phyloP scores from a whole-genome alignment of 1,140 invertebrate genomes.

The Drosophila fuyamai region DNA sequence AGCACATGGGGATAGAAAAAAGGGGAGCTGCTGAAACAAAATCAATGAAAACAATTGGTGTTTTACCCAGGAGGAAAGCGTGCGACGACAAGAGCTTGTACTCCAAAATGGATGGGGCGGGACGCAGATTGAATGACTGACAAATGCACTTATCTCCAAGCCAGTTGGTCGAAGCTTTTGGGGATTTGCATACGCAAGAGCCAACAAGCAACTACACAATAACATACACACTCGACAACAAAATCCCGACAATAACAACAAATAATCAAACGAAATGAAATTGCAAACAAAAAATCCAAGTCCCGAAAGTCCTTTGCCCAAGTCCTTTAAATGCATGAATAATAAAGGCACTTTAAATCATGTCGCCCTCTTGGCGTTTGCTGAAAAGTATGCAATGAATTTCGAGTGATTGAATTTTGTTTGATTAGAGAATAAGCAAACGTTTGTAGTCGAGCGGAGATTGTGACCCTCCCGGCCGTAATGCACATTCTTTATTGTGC shows the following conservation, averaged over 20 bases:
- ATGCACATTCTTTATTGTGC: slow-evolving; percentile 61
- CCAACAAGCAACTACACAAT: slow-evolving; percentile 32
- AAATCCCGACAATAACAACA: slow-evolving; percentile 36
- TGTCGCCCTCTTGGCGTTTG: background rate
- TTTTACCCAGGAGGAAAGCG: slow-evolving; percentile 53
- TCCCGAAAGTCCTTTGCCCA: slow-evolving; percentile 20
- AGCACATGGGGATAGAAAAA: slow-evolving; percentile 38
- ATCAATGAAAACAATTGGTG: slow-evolving; percentile 78
- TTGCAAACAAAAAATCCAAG: slow-evolving; percentile 30
- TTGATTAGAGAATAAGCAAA: slow-evolving; percentile 49
- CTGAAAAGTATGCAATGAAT: slow-evolving; percentile 44
- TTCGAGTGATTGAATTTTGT: slow-evolving; percentile 56
- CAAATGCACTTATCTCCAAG: slow-evolving; percentile 72
- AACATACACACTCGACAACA: slow-evolving; percentile 37
- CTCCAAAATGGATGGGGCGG: slow-evolving; percentile 3
- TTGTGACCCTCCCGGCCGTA: slow-evolving; percentile 40
- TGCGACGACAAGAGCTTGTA: slow-evolving; percentile 37
- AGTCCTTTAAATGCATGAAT: slow-evolving; percentile 45
- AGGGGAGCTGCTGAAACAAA: slow-evolving; percentile 45
- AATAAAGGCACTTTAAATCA: slow-evolving; percentile 40
- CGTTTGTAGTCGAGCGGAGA: slow-evolving; percentile 25
- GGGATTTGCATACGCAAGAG: slow-evolving; percentile 70
- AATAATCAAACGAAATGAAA: slow-evolving; percentile 43
- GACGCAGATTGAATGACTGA: slow-evolving; percentile 70
- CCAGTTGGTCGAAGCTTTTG: slow-evolving; percentile 54